Evolutionary conservation across 1,140 invertebrate genomes (phyloP).

Genomic region (Drosophila ficusphila): DNA sequence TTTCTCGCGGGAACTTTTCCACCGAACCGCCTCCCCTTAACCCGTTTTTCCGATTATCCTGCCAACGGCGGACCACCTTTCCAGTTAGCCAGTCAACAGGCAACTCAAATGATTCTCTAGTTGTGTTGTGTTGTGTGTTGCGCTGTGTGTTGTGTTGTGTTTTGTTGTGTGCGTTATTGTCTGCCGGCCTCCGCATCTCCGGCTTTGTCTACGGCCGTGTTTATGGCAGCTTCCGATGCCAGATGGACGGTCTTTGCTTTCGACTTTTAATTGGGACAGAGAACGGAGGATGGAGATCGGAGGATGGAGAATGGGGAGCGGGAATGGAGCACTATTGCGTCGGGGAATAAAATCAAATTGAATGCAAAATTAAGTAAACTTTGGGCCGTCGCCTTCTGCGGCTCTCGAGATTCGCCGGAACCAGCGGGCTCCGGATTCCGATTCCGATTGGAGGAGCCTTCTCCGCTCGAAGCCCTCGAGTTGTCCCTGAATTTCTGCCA

Average conservation of each 20-base stretch:
- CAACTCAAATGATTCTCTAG: not conserved
- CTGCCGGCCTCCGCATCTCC: not conserved
- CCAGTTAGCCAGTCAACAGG: not conserved
- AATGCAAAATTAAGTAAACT: conserved; percentile 79
- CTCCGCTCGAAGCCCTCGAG: not conserved
- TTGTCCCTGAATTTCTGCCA: not conserved
- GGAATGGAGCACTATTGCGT: conserved; percentile 6
- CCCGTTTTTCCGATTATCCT: not conserved
- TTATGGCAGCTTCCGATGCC: conserved; percentile 22
- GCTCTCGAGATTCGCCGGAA: too few species aligned
- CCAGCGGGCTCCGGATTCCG: not conserved
- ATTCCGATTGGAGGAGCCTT: not conserved
- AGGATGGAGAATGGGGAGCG: not conserved
- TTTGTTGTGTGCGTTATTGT: not conserved
- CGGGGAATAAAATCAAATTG: conserved; percentile 70
- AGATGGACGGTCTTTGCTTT: conserved; percentile 4
- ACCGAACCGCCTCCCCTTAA: too few species aligned
- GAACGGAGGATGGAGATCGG: too few species aligned
- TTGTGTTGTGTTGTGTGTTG: too few species aligned
- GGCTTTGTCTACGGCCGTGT: conserved; percentile 19
- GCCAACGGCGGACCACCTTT: too few species aligned
- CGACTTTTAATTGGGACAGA: not conserved
- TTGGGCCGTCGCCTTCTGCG: conserved; percentile 37
- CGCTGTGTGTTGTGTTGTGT: not conserved
- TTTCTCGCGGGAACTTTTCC: not conserved